Evolutionary conservation across 1,140 invertebrate genomes (phyloP), one percentile per base, ranked within the genome.

Genomic region (Telenomus remus): DNA sequence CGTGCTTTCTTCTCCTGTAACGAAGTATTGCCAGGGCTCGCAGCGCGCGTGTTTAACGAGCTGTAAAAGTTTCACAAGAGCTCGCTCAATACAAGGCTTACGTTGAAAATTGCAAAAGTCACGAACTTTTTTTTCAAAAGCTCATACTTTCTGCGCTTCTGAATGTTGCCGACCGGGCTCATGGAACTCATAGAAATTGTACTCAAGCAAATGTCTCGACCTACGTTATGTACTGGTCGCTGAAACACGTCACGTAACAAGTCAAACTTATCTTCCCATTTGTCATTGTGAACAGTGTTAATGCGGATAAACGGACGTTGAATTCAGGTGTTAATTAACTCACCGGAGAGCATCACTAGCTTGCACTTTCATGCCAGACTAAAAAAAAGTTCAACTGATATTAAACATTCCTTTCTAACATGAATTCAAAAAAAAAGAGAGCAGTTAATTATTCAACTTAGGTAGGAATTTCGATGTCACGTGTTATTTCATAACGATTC

Each of bases 101-200:
- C 66, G 63, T 66, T 71, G 63, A 46, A 76, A 76, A 66, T 66
- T 63, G 65, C 73, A 54, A 69, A 69, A 65, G 73, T 76, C 73
- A 76, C 73, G 73, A 76, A 76, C 73, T 76, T 76, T 75, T 76
- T 76, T 75, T 76, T 76, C 59, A 76, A 76, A 75, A 76, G 72
- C 65, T 76, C 66, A 70, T 66, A 70, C 54, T 70, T 70, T 61
- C 61, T 19, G 16, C 37, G 61, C 55, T 66, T 76, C 65, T 70
- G 70, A 64, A 76, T 76, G 65, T 56, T 76, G 65, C 55, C 27
- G 60, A 65, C 53, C 46, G 59, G n/a, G 19, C 19, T 27, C 19
- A 6, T 27, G 19, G 19, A 27, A 27, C 19, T 27, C 19, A 27
- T 27, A 27, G 19, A 27, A 27, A 27, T 27, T 27, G n/a, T n/a